Conservation (phyloP, 2,797 vertebrate species). For the Limosa lapponica region DNA sequence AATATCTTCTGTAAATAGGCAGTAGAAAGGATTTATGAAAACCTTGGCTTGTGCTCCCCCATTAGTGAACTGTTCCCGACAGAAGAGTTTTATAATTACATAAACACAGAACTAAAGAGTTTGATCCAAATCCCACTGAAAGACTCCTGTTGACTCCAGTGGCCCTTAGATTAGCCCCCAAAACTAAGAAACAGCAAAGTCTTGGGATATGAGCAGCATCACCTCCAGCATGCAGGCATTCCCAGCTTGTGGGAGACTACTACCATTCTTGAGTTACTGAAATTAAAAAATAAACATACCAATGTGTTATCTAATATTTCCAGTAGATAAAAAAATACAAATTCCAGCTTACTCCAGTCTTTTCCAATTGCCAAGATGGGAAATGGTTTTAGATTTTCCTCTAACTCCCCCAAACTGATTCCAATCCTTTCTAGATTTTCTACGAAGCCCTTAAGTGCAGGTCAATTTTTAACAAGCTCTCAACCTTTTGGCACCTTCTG, state of each 20-base stretch:
- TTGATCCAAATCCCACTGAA: conserved; percentile 42
- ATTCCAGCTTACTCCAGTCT: conserved; percentile 44
- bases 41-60: background rate
- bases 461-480: conserved; percentile 71
- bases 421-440: conserved; percentile 55
- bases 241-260: background rate
- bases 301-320: background rate
- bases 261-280: background rate
- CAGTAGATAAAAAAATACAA: conserved; percentile 7
- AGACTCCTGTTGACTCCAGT: conserved; percentile 30
- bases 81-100: background rate
- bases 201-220: background rate
- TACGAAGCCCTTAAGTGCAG: conserved; percentile 29
- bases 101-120: background rate
- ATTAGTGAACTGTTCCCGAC: background rate
- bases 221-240: background rate
- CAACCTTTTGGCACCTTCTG: conserved; percentile 74
- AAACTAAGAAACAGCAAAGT: background rate
- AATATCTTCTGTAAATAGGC: background rate
- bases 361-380: conserved; percentile 23
- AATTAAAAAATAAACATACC: background rate
- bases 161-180: background rate
- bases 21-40: background rate
- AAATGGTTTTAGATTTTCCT: background rate
- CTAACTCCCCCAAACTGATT: conserved; percentile 45